These are phyloP conservation scores for Craterocephalus amniculus DNA, from an alignment of 2,797 vertebrate species.

Conservation along the genomic window DNA sequence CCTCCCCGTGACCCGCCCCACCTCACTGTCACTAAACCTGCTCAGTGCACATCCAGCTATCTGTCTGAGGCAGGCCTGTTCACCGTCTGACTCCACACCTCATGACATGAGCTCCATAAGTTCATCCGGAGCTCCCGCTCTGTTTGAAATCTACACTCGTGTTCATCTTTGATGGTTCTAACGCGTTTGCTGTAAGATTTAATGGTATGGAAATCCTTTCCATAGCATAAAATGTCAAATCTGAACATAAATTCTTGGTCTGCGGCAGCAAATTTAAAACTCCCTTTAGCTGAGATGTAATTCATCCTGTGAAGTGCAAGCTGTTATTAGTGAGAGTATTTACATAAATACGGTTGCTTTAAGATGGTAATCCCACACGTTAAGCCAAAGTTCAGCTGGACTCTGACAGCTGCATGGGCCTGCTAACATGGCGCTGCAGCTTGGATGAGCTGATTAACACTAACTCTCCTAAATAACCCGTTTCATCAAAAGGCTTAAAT, in stretches of 20 bases:
- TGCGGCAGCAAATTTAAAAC: neutral
- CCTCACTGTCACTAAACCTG: slow-evolving; percentile 66
- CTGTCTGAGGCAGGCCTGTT: slow-evolving; percentile 5
- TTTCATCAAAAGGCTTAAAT: too few relatives aligned
- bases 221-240: neutral
- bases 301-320: neutral
- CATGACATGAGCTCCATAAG: neutral
- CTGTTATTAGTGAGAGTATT: neutral
- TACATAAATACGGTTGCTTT: slow-evolving; percentile 7
- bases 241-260: neutral
- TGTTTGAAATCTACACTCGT: neutral
- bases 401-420: slow-evolving; percentile 31
- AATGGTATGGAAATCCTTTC: neutral
- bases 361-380: slow-evolving; percentile 11
- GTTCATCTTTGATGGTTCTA: neutral
- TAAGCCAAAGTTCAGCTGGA: slow-evolving; percentile 48
- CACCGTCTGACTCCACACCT: neutral
- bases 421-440: slow-evolving; percentile 8
- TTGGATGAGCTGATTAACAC: too few relatives aligned
- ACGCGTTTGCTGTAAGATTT: neutral
- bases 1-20: slow-evolving; percentile 71
- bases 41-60: slow-evolving; percentile 47
- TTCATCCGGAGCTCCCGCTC: neutral
- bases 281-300: neutral
- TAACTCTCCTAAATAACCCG: too few relatives aligned